Evolutionary conservation across 2,113 vertebrate genomes (phyloP), one percentile per base, ranked within the genome.

Genomic region (Reinhardtius hippoglossoides): DNA sequence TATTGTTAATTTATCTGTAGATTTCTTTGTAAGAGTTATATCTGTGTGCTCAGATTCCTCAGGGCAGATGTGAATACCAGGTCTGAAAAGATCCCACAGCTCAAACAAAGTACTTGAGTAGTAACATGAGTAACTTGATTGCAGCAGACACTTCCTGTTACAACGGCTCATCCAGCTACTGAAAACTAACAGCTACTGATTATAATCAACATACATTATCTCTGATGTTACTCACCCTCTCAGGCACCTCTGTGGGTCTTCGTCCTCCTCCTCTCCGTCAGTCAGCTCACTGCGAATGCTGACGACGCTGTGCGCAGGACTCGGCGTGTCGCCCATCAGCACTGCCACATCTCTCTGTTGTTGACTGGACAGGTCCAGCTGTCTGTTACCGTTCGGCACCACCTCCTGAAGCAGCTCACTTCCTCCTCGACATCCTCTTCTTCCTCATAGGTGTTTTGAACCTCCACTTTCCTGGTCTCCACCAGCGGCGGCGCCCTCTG

Each of bases 251-350:
- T 75, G 95, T 0, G 92, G 83, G 0, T 89, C 52, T 15, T 96
- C 96, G 0, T 96, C 96, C 18, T 93, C 97, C 20, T 99, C 97
- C 20, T 99, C 97, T 0, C 95, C 96, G 1, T 92, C 86, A 0
- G 88, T 90, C 42, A 82, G 66, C 83, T 98, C 97, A 1, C 97
- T 99, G 93, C 94, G 97, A 74, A 99, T 97, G 88, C 97, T 98
- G 91, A 99, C 97, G 21, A 98, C 95, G 0, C 98, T 99, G 89
- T 95, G 93, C 0, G 95, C 90, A 0, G 97, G 97, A 88, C 98
- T 99, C 0, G 97, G 97, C 1, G 96, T 96, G 81, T 97, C 84
- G 0, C 94, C 95, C 16, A 98, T 97, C 76, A 98, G 86, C 60
- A 97, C 95, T 0, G 96, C 80, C 46, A 88, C 83, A 3, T 93